Evolutionary conservation across 2,888 invertebrate species (phyloP).

Genomic region (Cylloceria caligata): DNA sequence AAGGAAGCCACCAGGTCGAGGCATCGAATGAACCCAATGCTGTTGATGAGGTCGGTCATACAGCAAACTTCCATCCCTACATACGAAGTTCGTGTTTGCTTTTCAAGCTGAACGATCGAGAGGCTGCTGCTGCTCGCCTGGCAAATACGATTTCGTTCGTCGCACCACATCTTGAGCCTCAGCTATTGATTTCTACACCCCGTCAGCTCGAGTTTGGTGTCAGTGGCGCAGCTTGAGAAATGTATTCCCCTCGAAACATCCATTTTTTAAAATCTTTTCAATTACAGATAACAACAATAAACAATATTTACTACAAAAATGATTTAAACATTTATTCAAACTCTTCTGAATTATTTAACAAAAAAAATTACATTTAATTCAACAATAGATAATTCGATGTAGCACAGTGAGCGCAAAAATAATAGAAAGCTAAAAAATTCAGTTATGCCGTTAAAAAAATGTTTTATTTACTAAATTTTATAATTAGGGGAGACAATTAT

Average conservation of each 20-base stretch:
- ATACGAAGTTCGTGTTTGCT: neutral
- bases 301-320: neutral
- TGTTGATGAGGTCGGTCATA: conserved; percentile 36
- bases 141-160: conserved; percentile 64
- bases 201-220: conserved; percentile 7
- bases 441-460: neutral
- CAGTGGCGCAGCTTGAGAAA: conserved; percentile 56
- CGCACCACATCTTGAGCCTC: conserved; percentile 17
- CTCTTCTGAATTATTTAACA: neutral
- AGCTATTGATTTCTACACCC: conserved; percentile 63
- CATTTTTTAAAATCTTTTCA: neutral
- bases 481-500: too few species aligned
- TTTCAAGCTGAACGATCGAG: conserved; percentile 28
- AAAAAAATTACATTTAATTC: neutral
- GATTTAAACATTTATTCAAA: neutral
- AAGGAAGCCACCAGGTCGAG: conserved; percentile 10
- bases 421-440: neutral
- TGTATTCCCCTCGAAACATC: neutral
- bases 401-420: neutral
- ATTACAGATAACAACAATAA: neutral
- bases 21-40: conserved; percentile 16
- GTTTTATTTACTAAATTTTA: too few species aligned
- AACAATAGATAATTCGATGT: neutral
- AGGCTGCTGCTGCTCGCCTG: conserved; percentile 44
- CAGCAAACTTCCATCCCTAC: conserved; percentile 34